Evolutionary conservation across 2,888 invertebrate species (phyloP), one percentile per base, ranked within the genome.

Genomic region (Digitonthophagus gazella): DNA sequence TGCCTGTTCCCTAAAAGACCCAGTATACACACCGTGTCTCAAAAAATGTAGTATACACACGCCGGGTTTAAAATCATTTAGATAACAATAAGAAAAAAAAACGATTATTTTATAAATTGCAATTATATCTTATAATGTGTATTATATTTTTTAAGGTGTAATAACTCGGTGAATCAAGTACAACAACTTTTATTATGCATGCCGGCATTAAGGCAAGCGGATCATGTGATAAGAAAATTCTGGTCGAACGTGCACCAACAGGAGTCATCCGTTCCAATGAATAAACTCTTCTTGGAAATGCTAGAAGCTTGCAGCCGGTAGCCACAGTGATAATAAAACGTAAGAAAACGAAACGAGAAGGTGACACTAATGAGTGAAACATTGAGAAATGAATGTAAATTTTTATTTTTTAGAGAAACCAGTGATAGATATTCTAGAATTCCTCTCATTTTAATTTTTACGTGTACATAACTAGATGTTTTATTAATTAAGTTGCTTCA

Each of bases 201-300:
- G 83, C 97, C 97, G 5, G 90, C 94, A 64, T 84, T 98, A 73
- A 88, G 96, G 72, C 96, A 96, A 83, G 93, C 95, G 0, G 96
- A 97, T 83, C 90, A 92, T 72, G 91, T 95, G 64, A 91, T 97
- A 75, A 89, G 96, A 65, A 90, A 92, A 77, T 97, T 95, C 85
- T 98, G 98, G 98, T 89, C 92, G 58, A 88, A 86, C 75, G 90
- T 97, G 65, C 93, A 95, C 79, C 91, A 93, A 78, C 95, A 95
- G 74, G 93, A 95, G 3, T 91, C 93, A 80, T 91, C 93, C 80
- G 93, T 95, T 71, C 91, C 91, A 75, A 95, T 98, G 94, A 97
- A 97, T 86, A 97, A 97, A 84, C 89, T 98, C 67, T 97, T 98
- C 85, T 89, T 96, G 64, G 97, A 97, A 86, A 97, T 97, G 97